Conservation (phyloP, 2,888 invertebrate genomes). For the Dichetophora obliterata region DNA sequence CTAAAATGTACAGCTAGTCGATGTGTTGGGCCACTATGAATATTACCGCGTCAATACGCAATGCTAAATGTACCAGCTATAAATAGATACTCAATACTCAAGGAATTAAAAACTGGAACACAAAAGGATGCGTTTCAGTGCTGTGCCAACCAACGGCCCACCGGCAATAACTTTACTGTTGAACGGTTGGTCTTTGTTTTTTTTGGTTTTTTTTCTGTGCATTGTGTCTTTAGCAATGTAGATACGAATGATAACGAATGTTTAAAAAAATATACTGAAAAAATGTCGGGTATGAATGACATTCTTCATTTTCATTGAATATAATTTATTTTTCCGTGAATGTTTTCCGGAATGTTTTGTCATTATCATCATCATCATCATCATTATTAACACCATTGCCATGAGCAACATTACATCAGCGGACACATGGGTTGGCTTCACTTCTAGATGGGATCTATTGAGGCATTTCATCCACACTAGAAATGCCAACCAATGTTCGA, state of each 20-base stretch:
- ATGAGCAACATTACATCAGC: no score
- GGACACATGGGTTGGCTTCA: background rate
- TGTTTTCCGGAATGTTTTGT: constrained; percentile 4
- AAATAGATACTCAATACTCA: no score
- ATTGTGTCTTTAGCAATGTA: background rate
- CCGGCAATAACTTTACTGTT: no score
- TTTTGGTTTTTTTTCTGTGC: background rate
- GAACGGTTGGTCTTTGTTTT: no score
- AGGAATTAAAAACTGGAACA: no score
- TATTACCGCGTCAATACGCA: no score
- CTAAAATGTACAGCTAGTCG: no score
- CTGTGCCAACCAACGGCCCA: no score
- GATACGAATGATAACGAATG: constrained; percentile 1
- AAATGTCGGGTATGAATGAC: background rate
- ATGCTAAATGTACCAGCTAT: no score
- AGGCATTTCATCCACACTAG: background rate
- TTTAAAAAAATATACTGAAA: background rate
- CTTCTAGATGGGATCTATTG: background rate
- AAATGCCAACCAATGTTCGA: background rate
- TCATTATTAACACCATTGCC: background rate
- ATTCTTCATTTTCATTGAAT: constrained; percentile 33
- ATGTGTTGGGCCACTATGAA: no score
- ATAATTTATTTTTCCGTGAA: constrained; percentile 17
- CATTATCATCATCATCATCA: background rate
- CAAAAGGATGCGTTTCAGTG: no score